phyloP scores from a whole-genome alignment of 2,888 invertebrate genomes.

The Lapara coniferarum region DNA sequence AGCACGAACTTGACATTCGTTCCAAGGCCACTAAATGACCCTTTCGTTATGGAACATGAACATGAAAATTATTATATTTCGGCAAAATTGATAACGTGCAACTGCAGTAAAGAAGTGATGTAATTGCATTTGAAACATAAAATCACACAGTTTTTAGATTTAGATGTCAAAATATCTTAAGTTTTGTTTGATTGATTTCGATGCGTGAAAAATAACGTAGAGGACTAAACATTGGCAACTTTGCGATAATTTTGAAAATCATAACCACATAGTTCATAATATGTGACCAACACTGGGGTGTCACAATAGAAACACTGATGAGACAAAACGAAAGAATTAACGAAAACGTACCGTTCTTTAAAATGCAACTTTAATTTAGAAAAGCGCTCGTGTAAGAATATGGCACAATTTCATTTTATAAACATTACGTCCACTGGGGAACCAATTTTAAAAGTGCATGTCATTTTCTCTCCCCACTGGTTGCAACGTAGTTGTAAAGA shows the following conservation, averaged over 20 bases:
- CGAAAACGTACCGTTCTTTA: slow-evolving; percentile 4
- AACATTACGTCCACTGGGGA: slow-evolving; percentile 23
- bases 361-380: slow-evolving; percentile 22
- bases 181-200: no score
- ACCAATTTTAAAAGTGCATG: slow-evolving; percentile 37
- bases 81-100: neutral
- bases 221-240: no score
- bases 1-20: slow-evolving; percentile 12
- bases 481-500: slow-evolving; percentile 45
- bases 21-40: neutral
- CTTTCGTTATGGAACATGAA: neutral
- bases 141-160: no score
- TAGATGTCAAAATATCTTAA: no score
- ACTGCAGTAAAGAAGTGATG: no score
- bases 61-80: neutral
- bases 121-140: no score
- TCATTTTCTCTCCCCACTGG: slow-evolving; percentile 44
- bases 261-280: neutral
- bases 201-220: no score
- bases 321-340: slow-evolving; percentile 1
- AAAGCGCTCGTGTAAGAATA: slow-evolving; percentile 20
- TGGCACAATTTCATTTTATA: slow-evolving; percentile 23
- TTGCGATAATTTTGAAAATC: no score
- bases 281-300: neutral
- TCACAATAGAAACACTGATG: neutral